Evolutionary conservation across 2,113 vertebrate genomes (phyloP).

Genomic region (Pica pica): DNA sequence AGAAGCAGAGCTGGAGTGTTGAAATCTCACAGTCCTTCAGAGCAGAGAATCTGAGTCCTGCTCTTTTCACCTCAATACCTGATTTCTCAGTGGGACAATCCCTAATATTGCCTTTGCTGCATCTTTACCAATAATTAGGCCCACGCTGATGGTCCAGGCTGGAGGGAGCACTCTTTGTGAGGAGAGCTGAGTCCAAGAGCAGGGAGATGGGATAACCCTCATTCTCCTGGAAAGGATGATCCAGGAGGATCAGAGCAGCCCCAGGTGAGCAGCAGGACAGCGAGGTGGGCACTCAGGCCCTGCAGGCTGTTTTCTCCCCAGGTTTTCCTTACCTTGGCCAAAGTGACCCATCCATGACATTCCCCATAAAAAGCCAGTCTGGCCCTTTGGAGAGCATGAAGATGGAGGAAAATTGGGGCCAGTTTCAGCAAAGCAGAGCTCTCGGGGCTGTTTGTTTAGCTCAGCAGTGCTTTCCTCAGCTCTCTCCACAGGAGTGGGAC

Average conservation of each 20-base stretch:
- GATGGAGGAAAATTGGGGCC: rapidly evolving
- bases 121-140: neutral
- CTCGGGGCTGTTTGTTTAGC: neutral
- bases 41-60: neutral
- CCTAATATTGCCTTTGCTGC: neutral
- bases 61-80: neutral
- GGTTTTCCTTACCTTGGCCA: neutral
- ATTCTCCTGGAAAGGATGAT: neutral
- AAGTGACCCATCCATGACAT: rapidly evolving
- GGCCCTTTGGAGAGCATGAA: neutral
- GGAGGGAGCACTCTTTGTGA: neutral
- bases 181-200: neutral
- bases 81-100: neutral
- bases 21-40: neutral
- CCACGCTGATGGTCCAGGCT: neutral
- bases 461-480: neutral
- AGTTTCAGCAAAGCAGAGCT: neutral
- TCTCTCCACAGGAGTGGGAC: neutral
- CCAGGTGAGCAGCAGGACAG: neutral
- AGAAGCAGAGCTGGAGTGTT: neutral
- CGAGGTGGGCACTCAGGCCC: neutral
- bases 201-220: neutral
- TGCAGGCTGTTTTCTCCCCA: neutral
- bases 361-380: neutral
- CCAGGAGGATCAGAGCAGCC: neutral